Base-by-base conservation (phyloP, 1,140 invertebrate species). In the Pogonomyrmex barbatus region DNA sequence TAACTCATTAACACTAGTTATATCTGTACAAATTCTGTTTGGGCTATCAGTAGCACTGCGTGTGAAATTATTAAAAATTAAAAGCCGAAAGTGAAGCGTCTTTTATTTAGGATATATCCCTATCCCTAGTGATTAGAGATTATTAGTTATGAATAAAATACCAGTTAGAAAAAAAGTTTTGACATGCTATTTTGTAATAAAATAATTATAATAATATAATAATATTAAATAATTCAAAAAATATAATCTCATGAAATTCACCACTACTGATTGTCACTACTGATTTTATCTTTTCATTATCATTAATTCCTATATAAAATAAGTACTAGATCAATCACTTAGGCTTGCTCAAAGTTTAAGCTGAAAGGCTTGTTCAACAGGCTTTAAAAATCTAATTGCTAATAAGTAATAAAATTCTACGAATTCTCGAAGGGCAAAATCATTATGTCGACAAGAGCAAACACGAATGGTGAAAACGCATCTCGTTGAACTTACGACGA, bases 1-100 rank as follows among this genome's bases (percentile, higher is more conserved):
- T 63, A 47, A 50, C 56, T 58, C 60, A 42, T 56, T 73, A 82
- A 82, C 67, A 30, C 24, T 73, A 60, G 73, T 82, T 82, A 56
- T 54, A 82, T 71, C 79, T 30, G 4, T 67, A 42, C n/a, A 2
- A 88, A 85, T 89, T 79, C 84, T 67, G 4, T 33, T 62, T 45
- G 17, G 30, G n/a, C 39, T 60, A 56, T 58, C 75, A 56, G 54
- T 60, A 68, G 75, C 58, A 81, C 82, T 68, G 30, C 45, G 86
- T 71, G 82, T 63, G 75, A 89, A 88, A 89, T 82, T 60, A 36
- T 50, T 30, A 54, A 39, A 17, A 54, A 10, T 71, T n/a, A n/a
- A 56, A 58, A 24, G 36, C 2, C 10, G 1, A 1, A 81, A 56
- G 3, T 39, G 39, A 24, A 24, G 4, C 24, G 0, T 39, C 5